Percentiles rank a stretch among this genome's conserved stretches.
Evolutionary conservation across 2,888 invertebrate genomes (phyloP).

Genomic region (Exocentrus adspersus): DNA sequence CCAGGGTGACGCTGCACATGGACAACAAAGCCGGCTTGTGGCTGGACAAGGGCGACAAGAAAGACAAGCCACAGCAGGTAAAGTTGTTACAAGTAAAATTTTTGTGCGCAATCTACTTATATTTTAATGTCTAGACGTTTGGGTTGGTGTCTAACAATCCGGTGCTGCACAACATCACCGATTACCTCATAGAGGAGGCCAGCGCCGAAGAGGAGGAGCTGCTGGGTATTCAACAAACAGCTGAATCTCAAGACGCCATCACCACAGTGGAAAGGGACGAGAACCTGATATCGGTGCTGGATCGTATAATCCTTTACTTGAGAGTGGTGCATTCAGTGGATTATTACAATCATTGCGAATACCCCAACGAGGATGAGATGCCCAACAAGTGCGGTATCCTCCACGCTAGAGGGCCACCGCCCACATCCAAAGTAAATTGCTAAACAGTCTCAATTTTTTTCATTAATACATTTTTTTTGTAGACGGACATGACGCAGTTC

Average conservation of each 20-base stretch:
- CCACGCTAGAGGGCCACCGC: conserved; percentile 92
- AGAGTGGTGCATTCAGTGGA: conserved; percentile 98
- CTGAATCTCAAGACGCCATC: conserved; percentile 63
- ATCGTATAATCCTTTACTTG: conserved; percentile 89
- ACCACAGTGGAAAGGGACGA: conserved; percentile 76
- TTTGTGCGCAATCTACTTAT: no score
- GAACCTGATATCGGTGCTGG: conserved; percentile 75
- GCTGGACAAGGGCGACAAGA: conserved; percentile 67
- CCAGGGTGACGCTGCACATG: conserved; percentile 89
- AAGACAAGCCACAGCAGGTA: conserved; percentile 58
- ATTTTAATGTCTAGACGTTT: conserved; percentile 64
- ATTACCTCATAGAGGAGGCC: conserved; percentile 97
- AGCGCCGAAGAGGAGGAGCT: conserved; percentile 98
- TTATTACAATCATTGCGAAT: conserved; percentile 99
- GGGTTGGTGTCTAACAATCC: conserved; percentile 90
- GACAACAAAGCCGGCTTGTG: conserved; percentile 87
- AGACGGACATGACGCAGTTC: conserved; percentile 76
- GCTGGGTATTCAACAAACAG: conserved; percentile 72
- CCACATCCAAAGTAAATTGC: conserved; percentile 72
- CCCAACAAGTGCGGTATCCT: conserved; percentile 98
- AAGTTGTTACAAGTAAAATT: no score
- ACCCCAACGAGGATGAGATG: conserved; percentile 99
- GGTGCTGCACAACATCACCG: conserved; percentile 94
- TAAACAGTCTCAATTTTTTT: no score
- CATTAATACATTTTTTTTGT: conserved; percentile 45